Conservation (phyloP, 2,888 invertebrate species). For the Chrysolina haemoptera region DNA sequence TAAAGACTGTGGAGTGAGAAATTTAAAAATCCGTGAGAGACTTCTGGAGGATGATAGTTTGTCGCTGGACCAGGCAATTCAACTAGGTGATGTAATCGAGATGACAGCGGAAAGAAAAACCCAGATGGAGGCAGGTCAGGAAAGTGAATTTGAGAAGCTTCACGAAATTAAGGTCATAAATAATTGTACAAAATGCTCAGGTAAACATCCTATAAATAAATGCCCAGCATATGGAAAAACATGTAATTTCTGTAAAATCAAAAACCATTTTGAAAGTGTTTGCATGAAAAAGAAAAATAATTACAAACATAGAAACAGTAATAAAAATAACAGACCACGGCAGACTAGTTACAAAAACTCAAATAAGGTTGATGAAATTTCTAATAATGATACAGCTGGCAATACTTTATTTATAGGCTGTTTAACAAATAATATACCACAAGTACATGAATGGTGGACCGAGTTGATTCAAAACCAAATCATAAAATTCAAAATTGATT, state of each 20-base stretch:
- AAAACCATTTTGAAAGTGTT: not conserved
- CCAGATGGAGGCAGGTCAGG: constrained; percentile 8
- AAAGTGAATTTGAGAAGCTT: not conserved
- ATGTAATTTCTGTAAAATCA: constrained; percentile 3
- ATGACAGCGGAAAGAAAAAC: constrained; percentile 7
- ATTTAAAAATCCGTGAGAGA: constrained; percentile 45
- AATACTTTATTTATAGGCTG: constrained; percentile 5
- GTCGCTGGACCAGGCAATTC: no score
- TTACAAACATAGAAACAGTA: no score
- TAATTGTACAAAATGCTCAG: not conserved
- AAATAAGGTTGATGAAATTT: constrained; percentile 6
- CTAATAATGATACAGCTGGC: not conserved
- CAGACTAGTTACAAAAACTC: not conserved
- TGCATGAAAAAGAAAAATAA: constrained; percentile 6
- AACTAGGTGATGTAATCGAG: not conserved
- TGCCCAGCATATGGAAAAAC: not conserved
- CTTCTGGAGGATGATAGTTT: no score
- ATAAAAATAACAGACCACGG: not conserved
- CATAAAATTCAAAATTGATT: not conserved
- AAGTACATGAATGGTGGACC: not conserved
- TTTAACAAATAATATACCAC: constrained; percentile 4
- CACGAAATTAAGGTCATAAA: constrained; percentile 7
- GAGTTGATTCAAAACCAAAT: constrained; percentile 9
- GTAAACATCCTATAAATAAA: constrained; percentile 4
- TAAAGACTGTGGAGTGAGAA: constrained; percentile 50